Conservation (phyloP, 2,797 vertebrate species). For the Parauchenoglanis ngamensis region DNA sequence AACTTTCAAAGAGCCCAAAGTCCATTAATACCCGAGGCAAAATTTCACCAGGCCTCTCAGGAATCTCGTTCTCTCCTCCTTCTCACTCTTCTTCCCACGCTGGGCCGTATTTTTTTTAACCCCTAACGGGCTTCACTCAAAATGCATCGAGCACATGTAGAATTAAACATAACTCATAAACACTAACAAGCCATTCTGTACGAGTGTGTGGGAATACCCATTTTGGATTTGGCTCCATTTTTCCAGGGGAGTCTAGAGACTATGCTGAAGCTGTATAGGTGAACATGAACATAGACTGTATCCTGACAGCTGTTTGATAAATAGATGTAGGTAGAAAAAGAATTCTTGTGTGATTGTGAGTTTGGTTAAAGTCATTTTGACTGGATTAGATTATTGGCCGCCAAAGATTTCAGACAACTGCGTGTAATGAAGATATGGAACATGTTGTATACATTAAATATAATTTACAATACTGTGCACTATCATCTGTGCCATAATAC, state of each 20-base stretch:
- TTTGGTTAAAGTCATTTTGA: constrained; percentile 2
- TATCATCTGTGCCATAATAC: background rate
- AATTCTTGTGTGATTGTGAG: background rate
- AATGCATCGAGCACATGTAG: background rate
- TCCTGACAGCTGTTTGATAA: background rate
- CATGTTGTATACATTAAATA: background rate
- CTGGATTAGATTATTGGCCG: background rate
- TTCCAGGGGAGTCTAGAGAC: background rate
- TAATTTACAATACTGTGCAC: background rate
- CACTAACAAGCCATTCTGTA: background rate
- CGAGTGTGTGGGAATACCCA: background rate
- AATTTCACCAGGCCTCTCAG: constrained; percentile 80
- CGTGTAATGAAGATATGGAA: background rate
- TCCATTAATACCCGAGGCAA: constrained; percentile 85
- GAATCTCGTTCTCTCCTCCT: constrained; percentile 79
- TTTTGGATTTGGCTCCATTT: background rate
- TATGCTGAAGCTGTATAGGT: background rate
- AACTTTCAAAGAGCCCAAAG: constrained; percentile 92
- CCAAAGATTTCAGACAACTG: background rate
- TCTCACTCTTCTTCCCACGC: constrained; percentile 78
- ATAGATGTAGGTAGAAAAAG: background rate
- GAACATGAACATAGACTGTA: background rate
- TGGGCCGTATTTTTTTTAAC: constrained; percentile 32
- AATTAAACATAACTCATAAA: background rate
- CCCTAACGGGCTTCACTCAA: constrained; percentile 27